Evolutionary conservation across 92 coral and sea anemone species (phyloP).

Genomic region (Parazoanthus darwini): DNA sequence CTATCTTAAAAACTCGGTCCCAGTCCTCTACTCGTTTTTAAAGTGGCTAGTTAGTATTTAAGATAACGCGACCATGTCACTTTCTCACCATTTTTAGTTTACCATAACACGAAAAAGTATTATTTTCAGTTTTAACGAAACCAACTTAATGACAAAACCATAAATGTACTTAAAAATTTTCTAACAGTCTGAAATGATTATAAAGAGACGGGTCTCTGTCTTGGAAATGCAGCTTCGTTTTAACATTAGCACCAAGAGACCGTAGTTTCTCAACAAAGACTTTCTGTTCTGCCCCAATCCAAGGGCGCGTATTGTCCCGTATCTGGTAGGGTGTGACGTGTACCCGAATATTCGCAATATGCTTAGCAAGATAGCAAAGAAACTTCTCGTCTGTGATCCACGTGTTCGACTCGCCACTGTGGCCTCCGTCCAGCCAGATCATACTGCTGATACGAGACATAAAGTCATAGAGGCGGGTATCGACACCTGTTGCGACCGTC

Average conservation of each 20-base stretch:
- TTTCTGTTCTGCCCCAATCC: slow-evolving; percentile 89
- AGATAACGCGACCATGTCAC: no score
- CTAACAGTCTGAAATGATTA: slow-evolving; percentile 86
- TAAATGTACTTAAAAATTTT: slow-evolving; percentile 58
- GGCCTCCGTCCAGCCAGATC: slow-evolving; percentile 99
- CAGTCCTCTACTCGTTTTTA: no score
- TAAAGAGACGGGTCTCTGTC: slow-evolving; percentile 88
- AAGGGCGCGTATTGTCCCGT: slow-evolving; percentile 85
- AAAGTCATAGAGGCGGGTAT: slow-evolving; percentile 68
- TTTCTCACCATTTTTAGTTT: no score
- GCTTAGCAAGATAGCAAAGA: slow-evolving; percentile 73
- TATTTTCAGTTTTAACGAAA: no score
- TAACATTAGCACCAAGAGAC: slow-evolving; percentile 89
- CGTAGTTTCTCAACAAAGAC: slow-evolving; percentile 77
- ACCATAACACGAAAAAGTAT: no score
- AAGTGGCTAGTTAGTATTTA: no score
- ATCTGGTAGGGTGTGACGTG: slow-evolving; percentile 99
- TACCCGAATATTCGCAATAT: slow-evolving; percentile 81
- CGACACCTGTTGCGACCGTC: slow-evolving; percentile 69
- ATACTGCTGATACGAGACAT: slow-evolving; percentile 82
- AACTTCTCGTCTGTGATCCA: slow-evolving; percentile 98
- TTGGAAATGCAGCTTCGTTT: slow-evolving; percentile 79
- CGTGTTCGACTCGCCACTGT: slow-evolving; percentile 93
- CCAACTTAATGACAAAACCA: neutral
- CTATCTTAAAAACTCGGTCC: no score